A percentile compares a stretch with the other conserved stretches of the same genome.
Evolutionary conservation across 2,888 invertebrate species (phyloP).

Genomic region (Agrotis puta): DNA sequence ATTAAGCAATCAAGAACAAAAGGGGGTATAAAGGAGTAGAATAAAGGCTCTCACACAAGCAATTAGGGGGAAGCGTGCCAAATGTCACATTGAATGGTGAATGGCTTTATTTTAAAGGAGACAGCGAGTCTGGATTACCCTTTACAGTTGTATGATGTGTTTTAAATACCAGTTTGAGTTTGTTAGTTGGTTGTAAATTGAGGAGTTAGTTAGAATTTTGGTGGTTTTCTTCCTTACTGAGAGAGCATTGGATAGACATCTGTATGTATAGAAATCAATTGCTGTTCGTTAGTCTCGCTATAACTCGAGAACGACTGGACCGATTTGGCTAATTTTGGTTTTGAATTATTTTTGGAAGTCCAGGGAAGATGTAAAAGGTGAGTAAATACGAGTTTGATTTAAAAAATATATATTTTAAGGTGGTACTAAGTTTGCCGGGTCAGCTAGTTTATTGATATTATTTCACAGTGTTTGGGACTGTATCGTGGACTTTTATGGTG

Average conservation of each 20-base stretch:
- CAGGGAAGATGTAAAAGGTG: too few relatives aligned
- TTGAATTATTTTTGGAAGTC: too few relatives aligned
- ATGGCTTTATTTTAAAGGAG: constrained; percentile 59
- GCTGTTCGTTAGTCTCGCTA: too few relatives aligned
- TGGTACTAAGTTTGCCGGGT: too few relatives aligned
- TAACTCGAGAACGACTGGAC: too few relatives aligned
- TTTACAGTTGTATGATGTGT: constrained; percentile 14
- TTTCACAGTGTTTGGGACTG: too few relatives aligned
- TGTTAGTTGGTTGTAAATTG: constrained; percentile 13
- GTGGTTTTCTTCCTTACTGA: background rate
- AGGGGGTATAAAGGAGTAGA: constrained; percentile 63
- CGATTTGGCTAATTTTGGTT: too few relatives aligned
- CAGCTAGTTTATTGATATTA: too few relatives aligned
- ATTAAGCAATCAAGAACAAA: constrained; percentile 82
- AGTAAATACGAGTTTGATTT: too few relatives aligned
- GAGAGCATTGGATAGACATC: background rate
- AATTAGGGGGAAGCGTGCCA: constrained; percentile 84
- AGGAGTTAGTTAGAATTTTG: background rate
- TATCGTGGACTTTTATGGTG: too few relatives aligned
- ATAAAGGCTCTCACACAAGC: constrained; percentile 80
- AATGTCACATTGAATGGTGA: constrained; percentile 76
- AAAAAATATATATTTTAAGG: too few relatives aligned
- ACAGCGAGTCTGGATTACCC: constrained; percentile 42
- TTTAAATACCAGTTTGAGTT: background rate
- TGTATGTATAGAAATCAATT: too few relatives aligned